Conservation (phyloP, 64 coral and sea anemone species). For the Montipora cactus region DNA sequence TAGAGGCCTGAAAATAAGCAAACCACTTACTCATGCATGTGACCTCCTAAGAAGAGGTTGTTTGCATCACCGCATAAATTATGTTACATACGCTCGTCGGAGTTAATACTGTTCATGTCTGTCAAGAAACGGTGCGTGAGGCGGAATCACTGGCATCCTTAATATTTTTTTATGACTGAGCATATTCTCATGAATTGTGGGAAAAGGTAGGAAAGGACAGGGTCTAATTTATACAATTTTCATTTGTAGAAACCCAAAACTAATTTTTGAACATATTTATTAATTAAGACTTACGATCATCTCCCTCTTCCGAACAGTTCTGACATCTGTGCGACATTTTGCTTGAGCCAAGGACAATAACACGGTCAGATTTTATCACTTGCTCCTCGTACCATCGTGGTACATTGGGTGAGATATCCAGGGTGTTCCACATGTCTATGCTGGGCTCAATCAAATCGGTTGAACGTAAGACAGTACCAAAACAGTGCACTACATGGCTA, state of each 20-base stretch:
- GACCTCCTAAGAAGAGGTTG: no score
- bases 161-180: no score
- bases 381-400: conserved; percentile 86
- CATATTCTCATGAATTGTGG: no score
- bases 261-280: neutral
- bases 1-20: no score
- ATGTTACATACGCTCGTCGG: no score
- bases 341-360: conserved; percentile 54
- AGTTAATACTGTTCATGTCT: no score
- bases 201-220: no score
- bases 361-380: conserved; percentile 73
- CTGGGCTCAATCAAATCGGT: conserved; percentile 72
- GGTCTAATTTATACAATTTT: no score
- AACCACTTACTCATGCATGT: no score
- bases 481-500: conserved; percentile 72
- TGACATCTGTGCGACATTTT: conserved; percentile 58
- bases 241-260: neutral
- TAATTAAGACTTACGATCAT: conserved; percentile 5
- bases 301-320: neutral
- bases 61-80: no score
- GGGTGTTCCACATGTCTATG: conserved; percentile 70
- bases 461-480: conserved; percentile 53
- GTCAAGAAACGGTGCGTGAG: no score
- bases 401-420: conserved; percentile 73
- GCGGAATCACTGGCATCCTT: no score